These are phyloP conservation scores for Aporophyla lueneburgensis DNA, from an alignment of 2,888 invertebrate genomes.

Conservation along the genomic window DNA sequence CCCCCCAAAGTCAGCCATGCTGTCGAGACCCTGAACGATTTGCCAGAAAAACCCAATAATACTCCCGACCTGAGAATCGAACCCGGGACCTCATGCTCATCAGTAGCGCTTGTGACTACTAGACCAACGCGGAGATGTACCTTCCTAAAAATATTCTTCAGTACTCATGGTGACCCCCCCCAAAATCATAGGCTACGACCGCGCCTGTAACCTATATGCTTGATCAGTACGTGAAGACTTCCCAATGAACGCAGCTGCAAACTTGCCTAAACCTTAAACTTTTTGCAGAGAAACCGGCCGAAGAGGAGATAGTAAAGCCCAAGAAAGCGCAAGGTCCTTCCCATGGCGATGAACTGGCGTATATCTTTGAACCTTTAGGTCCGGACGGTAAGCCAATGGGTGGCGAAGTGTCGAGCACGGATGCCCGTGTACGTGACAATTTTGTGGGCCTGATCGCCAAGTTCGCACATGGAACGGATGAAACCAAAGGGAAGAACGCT, in stretches of 20 bases:
- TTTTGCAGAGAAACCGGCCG: slow-evolving; percentile 65
- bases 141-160: no score
- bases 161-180: no score
- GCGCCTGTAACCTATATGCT: no score
- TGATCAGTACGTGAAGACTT: background rate
- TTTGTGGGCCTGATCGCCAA: slow-evolving; percentile 93
- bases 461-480: slow-evolving; percentile 90
- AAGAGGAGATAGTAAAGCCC: slow-evolving; percentile 55
- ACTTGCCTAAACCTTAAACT: background rate
- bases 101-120: no score
- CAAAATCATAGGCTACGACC: no score
- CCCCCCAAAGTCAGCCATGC: no score
- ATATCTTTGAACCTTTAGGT: slow-evolving; percentile 93
- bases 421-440: slow-evolving; percentile 92
- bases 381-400: slow-evolving; percentile 90
- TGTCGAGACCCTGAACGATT: no score
- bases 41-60: no score
- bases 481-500: slow-evolving; percentile 61
- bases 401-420: slow-evolving; percentile 86
- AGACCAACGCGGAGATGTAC: no score
- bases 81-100: no score
- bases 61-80: no score
- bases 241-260: background rate
- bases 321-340: slow-evolving; percentile 84
- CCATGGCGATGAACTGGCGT: slow-evolving; percentile 94